Evolutionary conservation across 2,797 vertebrate species (phyloP), one percentile per base, ranked within the genome.

Genomic region (Babyrousa celebensis): DNA sequence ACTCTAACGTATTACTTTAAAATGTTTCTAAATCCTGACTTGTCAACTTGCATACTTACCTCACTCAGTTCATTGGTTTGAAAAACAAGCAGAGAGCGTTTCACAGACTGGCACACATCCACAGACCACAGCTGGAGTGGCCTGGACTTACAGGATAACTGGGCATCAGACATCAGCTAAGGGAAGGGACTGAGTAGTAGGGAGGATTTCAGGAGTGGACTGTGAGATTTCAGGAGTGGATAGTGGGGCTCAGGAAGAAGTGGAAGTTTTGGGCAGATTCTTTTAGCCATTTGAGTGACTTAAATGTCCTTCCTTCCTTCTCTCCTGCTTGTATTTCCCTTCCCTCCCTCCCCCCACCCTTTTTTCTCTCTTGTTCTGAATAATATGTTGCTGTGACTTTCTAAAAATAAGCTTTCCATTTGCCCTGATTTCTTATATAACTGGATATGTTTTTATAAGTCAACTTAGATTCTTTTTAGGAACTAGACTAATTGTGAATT

Each of bases 361-460:
- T 48, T 16, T 89, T 32, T 71, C 40, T 58, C 29, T 67, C 29
- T 60, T 36, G 3, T 36, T 83, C 75, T 63, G 48, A 78, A 78
- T 63, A 82, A 54, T 80, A 29, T 67, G 20, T 65, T 93, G 17
- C 25, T 80, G 6, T 83, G 62, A 40, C 84, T 21, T 78, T 63
- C n/a, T 78, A 56, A 78, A 56, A 29, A 78, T 11, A 78, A 48
- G 5, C 65, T 96, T 97, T 48, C 52, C 52, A 9, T 93, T 60
- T 68, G 74, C 68, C 63, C 40, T 74, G 65, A 84, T 84, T 84
- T 84, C 23, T 82, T 93, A 54, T 23, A 27, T 71, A 72, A 29
- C 48, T 67, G 32, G 25, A 29, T 43, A 43, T 25, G 23, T 75
- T 95, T 96, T 92, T 58, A 1, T 54, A 72, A 84, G 60, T 90